Conservation (phyloP, 2,113 vertebrate species). For the Crocuta crocuta region DNA sequence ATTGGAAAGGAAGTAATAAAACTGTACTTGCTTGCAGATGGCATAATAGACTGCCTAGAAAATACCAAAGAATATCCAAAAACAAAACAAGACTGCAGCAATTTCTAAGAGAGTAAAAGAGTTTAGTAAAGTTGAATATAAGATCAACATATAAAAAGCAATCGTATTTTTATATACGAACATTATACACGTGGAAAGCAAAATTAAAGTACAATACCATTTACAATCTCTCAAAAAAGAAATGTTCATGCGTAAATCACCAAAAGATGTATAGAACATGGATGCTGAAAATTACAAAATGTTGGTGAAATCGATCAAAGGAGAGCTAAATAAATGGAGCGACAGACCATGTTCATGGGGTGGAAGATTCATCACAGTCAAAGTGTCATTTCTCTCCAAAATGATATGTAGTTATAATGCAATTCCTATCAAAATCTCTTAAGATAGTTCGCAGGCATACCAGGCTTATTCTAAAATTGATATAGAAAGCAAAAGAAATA, state of each 20-base stretch:
- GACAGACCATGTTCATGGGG: neutral
- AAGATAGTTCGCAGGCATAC: neutral
- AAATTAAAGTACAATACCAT: neutral
- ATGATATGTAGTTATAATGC: neutral
- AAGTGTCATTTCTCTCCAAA: neutral
- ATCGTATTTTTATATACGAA: neutral
- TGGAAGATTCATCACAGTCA: neutral
- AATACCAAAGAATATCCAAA: neutral
- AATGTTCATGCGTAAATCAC: neutral
- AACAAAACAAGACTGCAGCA: neutral
- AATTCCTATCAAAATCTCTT: neutral
- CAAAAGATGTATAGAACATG: neutral
- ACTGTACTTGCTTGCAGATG: neutral
- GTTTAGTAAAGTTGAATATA: neutral
- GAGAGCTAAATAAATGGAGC: neutral
- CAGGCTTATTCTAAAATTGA: neutral
- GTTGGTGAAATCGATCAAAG: neutral
- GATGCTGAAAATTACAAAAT: neutral
- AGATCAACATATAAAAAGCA: neutral
- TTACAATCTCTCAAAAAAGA: neutral
- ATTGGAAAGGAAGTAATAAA: neutral
- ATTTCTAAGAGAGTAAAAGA: neutral
- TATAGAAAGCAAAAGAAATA: neutral
- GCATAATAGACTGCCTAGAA: neutral
- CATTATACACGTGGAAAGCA: neutral